phyloP scores from a whole-genome alignment of 2,797 vertebrate species.

The Acanthopagrus latus region DNA sequence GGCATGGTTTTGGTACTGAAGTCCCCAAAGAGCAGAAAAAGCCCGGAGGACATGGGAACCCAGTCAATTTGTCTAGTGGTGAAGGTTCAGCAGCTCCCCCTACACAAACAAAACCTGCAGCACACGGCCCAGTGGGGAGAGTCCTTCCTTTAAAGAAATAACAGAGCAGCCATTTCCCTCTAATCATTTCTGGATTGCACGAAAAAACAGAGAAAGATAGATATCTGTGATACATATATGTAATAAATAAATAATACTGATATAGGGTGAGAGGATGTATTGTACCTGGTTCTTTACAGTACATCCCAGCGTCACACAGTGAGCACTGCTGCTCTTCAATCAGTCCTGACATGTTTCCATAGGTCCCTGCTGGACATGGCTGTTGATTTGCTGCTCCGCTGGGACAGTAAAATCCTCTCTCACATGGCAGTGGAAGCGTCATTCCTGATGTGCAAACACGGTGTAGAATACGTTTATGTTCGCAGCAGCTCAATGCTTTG shows the following conservation, averaged over 20 bases:
- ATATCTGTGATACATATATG: background rate
- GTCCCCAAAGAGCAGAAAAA: constrained; percentile 85
- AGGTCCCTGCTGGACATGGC: constrained; percentile 85
- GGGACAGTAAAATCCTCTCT: constrained; percentile 85
- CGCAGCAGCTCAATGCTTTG: constrained; percentile 1
- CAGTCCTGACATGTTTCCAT: constrained; percentile 82
- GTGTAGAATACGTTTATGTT: background rate
- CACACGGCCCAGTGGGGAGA: constrained; percentile 80
- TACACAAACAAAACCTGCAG: constrained; percentile 83
- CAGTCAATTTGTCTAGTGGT: constrained; percentile 70
- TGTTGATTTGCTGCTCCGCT: constrained; percentile 70
- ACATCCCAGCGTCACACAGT: constrained; percentile 83
- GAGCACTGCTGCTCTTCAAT: constrained; percentile 77
- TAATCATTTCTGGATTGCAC: background rate
- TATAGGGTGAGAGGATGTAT: background rate
- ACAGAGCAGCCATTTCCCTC: background rate
- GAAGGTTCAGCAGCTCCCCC: constrained; percentile 72
- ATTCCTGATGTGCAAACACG: constrained; percentile 68
- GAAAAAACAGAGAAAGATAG: background rate
- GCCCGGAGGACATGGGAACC: constrained; percentile 79
- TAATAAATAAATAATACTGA: background rate
- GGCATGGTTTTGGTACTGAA: constrained; percentile 77
- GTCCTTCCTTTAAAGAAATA: constrained; percentile 74
- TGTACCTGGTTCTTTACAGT: constrained; percentile 84
- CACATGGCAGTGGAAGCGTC: constrained; percentile 74